These are phyloP conservation scores for Erinaceus europaeus DNA, from an alignment of 2,113 vertebrate species.

Conservation along the genomic window DNA sequence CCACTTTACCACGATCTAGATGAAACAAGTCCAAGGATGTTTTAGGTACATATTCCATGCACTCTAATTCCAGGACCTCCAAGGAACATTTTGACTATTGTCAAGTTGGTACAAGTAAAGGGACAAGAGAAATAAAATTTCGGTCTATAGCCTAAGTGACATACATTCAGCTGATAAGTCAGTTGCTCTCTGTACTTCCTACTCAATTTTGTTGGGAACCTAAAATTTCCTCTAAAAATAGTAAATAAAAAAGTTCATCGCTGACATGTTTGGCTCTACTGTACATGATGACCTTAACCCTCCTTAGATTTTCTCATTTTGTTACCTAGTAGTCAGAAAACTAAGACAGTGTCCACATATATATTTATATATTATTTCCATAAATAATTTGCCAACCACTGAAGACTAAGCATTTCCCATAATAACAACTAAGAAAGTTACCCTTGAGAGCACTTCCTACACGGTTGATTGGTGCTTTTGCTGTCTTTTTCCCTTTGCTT, in stretches of 20 bases:
- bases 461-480: slow-evolving; percentile 87
- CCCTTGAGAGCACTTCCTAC: slow-evolving; percentile 85
- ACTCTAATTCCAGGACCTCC: background rate
- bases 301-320: slow-evolving; percentile 34
- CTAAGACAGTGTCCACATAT: background rate
- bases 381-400: slow-evolving; percentile 29
- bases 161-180: background rate
- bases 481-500: slow-evolving; percentile 90
- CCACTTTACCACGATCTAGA: background rate
- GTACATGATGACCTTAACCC: background rate
- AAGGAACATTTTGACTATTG: slow-evolving; percentile 18
- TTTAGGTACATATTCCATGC: background rate
- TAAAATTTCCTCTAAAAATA: slow-evolving; percentile 24
- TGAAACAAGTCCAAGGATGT: no score
- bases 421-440: slow-evolving; percentile 68
- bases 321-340: slow-evolving; percentile 42
- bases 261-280: background rate
- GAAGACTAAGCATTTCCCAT: background rate
- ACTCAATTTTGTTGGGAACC: background rate
- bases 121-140: background rate
- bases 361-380: slow-evolving; percentile 23
- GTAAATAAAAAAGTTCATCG: background rate
- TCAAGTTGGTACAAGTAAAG: background rate
- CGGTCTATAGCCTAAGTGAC: background rate
- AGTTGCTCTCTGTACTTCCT: no score